Conservation (phyloP, 1,140 invertebrate genomes). For the Goniozus legneri region DNA sequence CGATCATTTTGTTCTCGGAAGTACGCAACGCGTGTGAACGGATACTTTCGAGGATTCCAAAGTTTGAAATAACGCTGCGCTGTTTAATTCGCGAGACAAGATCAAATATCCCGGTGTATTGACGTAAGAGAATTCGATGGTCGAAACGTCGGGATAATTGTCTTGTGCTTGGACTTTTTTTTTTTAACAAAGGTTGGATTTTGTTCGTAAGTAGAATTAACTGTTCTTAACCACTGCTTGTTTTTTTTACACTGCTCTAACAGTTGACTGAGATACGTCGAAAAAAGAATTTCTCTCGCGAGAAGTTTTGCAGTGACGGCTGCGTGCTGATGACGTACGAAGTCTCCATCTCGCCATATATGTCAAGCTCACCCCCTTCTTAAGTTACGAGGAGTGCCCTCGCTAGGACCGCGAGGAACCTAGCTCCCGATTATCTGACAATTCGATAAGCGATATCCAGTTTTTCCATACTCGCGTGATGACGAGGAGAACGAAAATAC, state of each 20-base stretch:
- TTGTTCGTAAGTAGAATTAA: slow-evolving; percentile 20
- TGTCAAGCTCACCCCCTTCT: too few species aligned
- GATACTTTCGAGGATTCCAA: not conserved
- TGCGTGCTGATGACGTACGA: too few species aligned
- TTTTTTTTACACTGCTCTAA: not conserved
- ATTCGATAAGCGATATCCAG: too few species aligned
- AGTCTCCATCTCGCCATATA: too few species aligned
- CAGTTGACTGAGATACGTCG: not conserved
- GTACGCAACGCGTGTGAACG: slow-evolving; percentile 7
- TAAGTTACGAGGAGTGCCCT: not conserved
- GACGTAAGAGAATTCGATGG: not conserved
- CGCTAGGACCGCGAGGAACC: not conserved
- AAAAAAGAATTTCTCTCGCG: too few species aligned
- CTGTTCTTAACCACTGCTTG: not conserved
- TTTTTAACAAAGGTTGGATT: not conserved
- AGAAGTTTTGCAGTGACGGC: too few species aligned
- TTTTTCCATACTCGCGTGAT: too few species aligned
- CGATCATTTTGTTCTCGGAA: not conserved
- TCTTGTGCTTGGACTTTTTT: slow-evolving; percentile 6
- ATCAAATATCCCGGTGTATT: not conserved
- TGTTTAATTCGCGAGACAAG: not conserved
- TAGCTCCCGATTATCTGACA: too few species aligned
- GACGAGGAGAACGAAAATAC: not conserved
- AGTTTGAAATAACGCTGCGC: not conserved
- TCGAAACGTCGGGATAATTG: not conserved